phyloP scores from a whole-genome alignment of 2,113 vertebrate genomes.

The Eudyptes chrysolophus region DNA sequence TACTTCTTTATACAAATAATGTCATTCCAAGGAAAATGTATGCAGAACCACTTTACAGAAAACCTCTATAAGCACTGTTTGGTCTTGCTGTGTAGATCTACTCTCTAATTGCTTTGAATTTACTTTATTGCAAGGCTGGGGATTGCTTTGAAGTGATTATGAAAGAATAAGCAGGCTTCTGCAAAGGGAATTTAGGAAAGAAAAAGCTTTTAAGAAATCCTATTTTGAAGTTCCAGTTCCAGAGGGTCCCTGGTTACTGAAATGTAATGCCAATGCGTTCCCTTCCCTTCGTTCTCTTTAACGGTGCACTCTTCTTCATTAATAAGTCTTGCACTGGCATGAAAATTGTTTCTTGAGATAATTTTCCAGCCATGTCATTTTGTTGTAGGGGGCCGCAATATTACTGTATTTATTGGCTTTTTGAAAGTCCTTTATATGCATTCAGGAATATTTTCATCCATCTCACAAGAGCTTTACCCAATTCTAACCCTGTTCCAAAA shows the following conservation, averaged over 20 bases:
- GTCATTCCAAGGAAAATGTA: constrained; percentile 61
- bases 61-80: constrained; percentile 53
- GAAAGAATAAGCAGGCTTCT: constrained; percentile 67
- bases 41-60: constrained; percentile 53
- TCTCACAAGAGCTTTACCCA: constrained; percentile 33
- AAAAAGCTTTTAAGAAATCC: constrained; percentile 58
- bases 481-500: neutral
- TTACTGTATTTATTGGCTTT: constrained; percentile 34
- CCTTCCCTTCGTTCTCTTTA: neutral
- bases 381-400: neutral
- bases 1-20: constrained; percentile 58
- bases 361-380: constrained; percentile 12
- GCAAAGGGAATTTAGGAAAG: constrained; percentile 58
- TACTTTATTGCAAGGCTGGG: constrained; percentile 72
- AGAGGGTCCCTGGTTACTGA: neutral
- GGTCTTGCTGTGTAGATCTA: constrained; percentile 55
- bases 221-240: constrained; percentile 55
- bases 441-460: neutral
- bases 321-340: constrained; percentile 26
- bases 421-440: neutral
- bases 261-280: neutral
- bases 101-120: constrained; percentile 75
- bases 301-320: neutral
- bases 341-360: constrained; percentile 20
- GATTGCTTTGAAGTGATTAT: constrained; percentile 74